Conservation (phyloP, 1,140 invertebrate species). For the Sitobion miscanthi region DNA sequence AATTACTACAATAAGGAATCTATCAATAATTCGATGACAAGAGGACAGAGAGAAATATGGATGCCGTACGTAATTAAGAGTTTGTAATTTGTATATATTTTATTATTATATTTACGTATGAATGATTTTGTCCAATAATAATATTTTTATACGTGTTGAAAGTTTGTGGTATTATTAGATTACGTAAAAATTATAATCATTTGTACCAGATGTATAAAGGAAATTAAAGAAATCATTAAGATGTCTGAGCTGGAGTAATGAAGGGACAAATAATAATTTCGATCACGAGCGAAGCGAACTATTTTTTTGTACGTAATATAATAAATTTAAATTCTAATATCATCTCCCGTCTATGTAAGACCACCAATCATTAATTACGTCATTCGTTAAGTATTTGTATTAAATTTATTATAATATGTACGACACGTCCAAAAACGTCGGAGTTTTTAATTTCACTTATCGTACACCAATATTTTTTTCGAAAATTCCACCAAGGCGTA, state of each 20-base stretch:
- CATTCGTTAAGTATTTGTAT: neutral
- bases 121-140: neutral
- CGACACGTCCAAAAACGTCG: neutral
- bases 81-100: neutral
- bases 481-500: neutral
- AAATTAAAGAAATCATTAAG: neutral
- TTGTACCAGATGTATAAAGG: neutral
- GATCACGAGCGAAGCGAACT: neutral
- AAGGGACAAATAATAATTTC: neutral
- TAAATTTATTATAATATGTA: neutral
- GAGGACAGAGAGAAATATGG: neutral
- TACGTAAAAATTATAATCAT: neutral
- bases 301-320: neutral
- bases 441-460: neutral
- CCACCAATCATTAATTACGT: neutral
- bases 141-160: neutral
- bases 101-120: neutral
- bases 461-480: neutral
- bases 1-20: neutral
- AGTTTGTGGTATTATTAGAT: neutral
- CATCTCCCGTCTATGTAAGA: neutral
- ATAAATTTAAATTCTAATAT: neutral
- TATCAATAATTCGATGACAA: neutral
- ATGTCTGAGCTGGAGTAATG: neutral
- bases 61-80: neutral